Conservation (phyloP, 2,797 vertebrate species). For the Chelmon rostratus region DNA sequence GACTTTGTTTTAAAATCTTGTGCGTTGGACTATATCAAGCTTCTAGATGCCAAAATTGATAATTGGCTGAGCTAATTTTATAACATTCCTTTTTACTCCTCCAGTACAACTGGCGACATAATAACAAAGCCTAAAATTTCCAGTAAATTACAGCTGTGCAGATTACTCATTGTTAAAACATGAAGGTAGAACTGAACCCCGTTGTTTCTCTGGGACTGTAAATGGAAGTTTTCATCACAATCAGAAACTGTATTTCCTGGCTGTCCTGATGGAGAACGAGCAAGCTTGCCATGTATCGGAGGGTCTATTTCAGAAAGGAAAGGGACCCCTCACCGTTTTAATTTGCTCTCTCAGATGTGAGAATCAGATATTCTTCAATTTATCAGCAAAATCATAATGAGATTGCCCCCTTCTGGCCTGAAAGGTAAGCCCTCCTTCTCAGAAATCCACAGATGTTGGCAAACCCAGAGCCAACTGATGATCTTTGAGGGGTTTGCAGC, state of each 20-base stretch:
- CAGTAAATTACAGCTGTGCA: slow-evolving; percentile 3
- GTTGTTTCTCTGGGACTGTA: slow-evolving; percentile 1
- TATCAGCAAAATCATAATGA: slow-evolving; percentile 46
- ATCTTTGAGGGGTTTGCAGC: slow-evolving; percentile 66
- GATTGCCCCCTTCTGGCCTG: slow-evolving; percentile 39
- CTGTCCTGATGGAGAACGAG: slow-evolving; percentile 15
- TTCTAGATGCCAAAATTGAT: slow-evolving; percentile 15
- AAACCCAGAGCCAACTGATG: slow-evolving; percentile 69
- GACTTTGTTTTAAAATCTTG: slow-evolving; percentile 34
- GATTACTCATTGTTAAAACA: slow-evolving; percentile 39
- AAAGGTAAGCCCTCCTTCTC: slow-evolving; percentile 29
- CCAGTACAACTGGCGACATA: slow-evolving; percentile 2
- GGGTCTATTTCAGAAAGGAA: not conserved
- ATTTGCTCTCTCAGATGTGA: slow-evolving; percentile 24
- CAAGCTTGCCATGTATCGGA: not conserved
- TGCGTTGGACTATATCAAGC: slow-evolving; percentile 21
- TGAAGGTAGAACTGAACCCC: slow-evolving; percentile 25
- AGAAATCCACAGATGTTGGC: slow-evolving; percentile 48
- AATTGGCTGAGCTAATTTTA: slow-evolving; percentile 17
- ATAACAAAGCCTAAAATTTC: slow-evolving; percentile 35
- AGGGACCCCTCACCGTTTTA: not conserved
- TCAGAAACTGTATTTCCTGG: not conserved
- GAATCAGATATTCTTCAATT: slow-evolving; percentile 15
- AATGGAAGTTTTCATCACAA: slow-evolving; percentile 15
- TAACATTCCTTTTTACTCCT: slow-evolving; percentile 5